These are phyloP conservation scores for Dasypogon diadema DNA, from an alignment of 2,888 invertebrate species.

Conservation along the genomic window DNA sequence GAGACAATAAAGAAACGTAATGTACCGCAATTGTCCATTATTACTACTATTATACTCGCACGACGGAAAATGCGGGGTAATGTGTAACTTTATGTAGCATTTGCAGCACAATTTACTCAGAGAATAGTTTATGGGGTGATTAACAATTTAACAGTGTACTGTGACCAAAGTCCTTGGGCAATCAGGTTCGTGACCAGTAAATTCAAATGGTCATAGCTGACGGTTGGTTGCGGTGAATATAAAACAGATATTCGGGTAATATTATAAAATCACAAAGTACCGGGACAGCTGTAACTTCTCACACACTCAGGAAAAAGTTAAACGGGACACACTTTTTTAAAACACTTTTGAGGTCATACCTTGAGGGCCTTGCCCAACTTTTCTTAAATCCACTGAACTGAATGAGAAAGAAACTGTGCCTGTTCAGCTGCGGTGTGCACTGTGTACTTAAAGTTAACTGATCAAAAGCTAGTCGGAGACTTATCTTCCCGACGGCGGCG, in stretches of 20 bases:
- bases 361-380: not conserved
- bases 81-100: constrained; percentile 9
- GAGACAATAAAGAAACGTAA: no score
- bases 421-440: not conserved
- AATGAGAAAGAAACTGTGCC: not conserved
- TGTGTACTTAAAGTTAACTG: constrained; percentile 42
- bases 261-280: no score
- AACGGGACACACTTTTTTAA: not conserved
- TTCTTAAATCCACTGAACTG: not conserved
- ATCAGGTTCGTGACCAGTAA: no score
- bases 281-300: no score
- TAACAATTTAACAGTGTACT: not conserved
- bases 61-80: no score
- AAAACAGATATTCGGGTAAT: no score
- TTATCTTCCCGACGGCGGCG: constrained; percentile 14
- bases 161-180: no score
- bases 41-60: no score
- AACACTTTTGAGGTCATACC: constrained; percentile 20
- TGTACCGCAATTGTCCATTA: no score
- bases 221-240: no score
- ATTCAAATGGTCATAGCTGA: no score
- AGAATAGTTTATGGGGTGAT: not conserved
- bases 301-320: not conserved
- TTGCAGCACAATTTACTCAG: not conserved
- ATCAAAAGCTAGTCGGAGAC: constrained; percentile 41